Percentiles rank a stretch among this genome's conserved stretches.
These are phyloP conservation scores for Acrobasis suavella DNA, from an alignment of 2,888 invertebrate genomes.

Conservation along the genomic window DNA sequence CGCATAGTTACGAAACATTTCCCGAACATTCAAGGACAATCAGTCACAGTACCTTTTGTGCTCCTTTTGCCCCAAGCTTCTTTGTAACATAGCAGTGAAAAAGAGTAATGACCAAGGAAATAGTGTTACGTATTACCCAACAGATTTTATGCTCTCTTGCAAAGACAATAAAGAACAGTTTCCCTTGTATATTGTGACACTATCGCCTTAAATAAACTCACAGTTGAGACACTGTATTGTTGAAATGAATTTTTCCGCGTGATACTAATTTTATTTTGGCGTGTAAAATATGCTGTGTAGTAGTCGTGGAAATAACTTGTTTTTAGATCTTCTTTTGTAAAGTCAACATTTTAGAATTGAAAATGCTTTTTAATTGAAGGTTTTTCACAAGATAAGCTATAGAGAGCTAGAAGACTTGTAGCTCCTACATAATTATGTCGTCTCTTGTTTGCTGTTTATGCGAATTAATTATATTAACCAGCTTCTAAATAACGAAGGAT, in stretches of 20 bases:
- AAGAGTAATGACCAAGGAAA: conserved; percentile 59
- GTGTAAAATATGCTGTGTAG: background rate
- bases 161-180: conserved; percentile 36
- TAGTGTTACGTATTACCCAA: conserved; percentile 44
- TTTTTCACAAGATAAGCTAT: too few relatives aligned
- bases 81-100: conserved; percentile 50
- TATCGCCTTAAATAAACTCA: conserved; percentile 47
- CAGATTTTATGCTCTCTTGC: conserved; percentile 36
- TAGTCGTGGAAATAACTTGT: background rate
- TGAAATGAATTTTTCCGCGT: conserved; percentile 33
- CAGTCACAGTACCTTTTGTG: conserved; percentile 51
- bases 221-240: conserved; percentile 43
- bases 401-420: too few relatives aligned
- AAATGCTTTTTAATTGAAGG: too few relatives aligned
- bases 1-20: conserved; percentile 34
- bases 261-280: conserved; percentile 16
- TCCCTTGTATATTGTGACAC: conserved; percentile 32
- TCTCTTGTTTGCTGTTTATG: too few relatives aligned
- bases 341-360: too few relatives aligned
- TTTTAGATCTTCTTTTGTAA: background rate
- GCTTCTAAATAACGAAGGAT: too few relatives aligned
- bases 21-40: conserved; percentile 44
- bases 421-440: too few relatives aligned
- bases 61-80: conserved; percentile 44
- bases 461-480: too few relatives aligned